These are phyloP conservation scores for Tipula unca DNA, from an alignment of 2,888 invertebrate genomes.

Conservation along the genomic window DNA sequence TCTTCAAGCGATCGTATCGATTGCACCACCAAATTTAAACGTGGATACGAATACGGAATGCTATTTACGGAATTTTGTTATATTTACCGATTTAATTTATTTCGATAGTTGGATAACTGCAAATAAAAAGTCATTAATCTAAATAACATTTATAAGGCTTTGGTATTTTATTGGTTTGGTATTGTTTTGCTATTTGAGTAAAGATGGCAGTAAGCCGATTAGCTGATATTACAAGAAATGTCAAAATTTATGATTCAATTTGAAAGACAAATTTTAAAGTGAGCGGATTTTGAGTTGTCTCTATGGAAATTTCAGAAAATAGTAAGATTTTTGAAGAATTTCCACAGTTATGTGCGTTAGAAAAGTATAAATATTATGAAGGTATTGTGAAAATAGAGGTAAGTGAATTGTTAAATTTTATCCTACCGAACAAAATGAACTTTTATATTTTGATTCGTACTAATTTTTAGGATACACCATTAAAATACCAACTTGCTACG, in stretches of 20 bases:
- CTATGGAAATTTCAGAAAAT: not conserved
- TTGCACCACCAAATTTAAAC: constrained; percentile 23
- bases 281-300: not conserved
- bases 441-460: not conserved
- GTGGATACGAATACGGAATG: constrained; percentile 34
- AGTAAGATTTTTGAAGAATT: not conserved
- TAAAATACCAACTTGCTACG: not conserved
- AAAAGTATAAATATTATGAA: not conserved
- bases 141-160: not conserved
- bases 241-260: not conserved
- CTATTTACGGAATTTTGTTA: constrained; percentile 41
- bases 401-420: not conserved
- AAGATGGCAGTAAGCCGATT: not conserved
- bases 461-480: not conserved
- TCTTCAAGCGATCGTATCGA: constrained; percentile 26
- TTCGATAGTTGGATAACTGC: constrained; percentile 34
- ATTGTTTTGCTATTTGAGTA: not conserved
- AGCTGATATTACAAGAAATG: not conserved
- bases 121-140: not conserved
- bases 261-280: not conserved
- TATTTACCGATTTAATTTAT: constrained; percentile 43
- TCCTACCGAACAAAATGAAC: not conserved
- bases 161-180: not conserved
- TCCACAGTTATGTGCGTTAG: not conserved
- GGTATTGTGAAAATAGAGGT: not conserved